Evolutionary conservation across 2,113 vertebrate species (phyloP).

Genomic region (Pachypanchax playfairii): DNA sequence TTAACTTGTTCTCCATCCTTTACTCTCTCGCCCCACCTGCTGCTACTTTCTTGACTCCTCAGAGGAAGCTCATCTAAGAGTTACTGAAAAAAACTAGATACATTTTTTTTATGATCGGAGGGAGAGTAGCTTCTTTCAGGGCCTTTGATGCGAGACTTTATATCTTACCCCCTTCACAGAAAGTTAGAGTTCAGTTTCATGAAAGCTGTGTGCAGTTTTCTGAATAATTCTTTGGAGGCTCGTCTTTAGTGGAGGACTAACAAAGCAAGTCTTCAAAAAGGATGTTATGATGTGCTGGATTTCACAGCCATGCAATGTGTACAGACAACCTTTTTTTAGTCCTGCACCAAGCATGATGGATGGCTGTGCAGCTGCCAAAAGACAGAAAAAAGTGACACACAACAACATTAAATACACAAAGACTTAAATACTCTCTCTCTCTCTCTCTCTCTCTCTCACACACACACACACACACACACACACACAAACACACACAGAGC

Average conservation of each 20-base stretch:
- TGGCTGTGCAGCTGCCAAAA: conserved; percentile 17
- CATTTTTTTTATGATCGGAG: conserved; percentile 27
- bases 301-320: conserved; percentile 25
- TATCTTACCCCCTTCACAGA: conserved; percentile 54
- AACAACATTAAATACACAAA: conserved; percentile 36
- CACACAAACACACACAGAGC: conserved; percentile 13
- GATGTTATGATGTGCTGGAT: conserved; percentile 55
- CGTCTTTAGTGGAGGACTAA: conserved; percentile 56
- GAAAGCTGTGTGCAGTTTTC: conserved; percentile 39
- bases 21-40: conserved; percentile 17
- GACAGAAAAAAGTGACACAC: conserved; percentile 18
- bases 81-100: conserved; percentile 44
- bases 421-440: no score
- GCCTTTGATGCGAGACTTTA: conserved; percentile 62
- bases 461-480: conserved; percentile 14
- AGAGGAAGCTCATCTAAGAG: conserved; percentile 53
- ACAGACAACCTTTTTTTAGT: conserved; percentile 4
- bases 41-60: conserved; percentile 40
- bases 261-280: conserved; percentile 62
- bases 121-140: conserved; percentile 38
- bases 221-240: conserved; percentile 51
- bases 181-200: conserved; percentile 49
- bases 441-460: no score
- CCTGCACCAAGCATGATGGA: conserved; percentile 19
- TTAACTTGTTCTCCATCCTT: conserved; percentile 39